Evolutionary conservation across 2,797 vertebrate species (phyloP).

Genomic region (Hippopotamyrus pictus): DNA sequence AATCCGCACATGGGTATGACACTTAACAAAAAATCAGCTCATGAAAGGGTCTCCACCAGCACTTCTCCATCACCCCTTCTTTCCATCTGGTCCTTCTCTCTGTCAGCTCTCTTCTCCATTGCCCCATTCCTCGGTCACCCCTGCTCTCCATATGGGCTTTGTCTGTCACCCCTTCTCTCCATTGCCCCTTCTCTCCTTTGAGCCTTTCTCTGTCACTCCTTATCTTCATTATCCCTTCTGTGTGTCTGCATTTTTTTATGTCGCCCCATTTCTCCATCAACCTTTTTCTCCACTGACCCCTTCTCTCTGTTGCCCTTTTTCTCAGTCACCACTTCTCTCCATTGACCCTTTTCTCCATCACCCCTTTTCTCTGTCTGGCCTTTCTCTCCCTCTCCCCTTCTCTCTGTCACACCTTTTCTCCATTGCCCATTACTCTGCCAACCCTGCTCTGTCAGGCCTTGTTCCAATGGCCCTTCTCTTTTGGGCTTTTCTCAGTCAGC

Average conservation of each 20-base stretch:
- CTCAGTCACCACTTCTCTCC: too few species aligned
- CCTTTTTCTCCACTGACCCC: background rate
- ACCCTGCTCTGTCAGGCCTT: background rate
- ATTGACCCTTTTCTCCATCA: too few species aligned
- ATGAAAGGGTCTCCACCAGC: slow-evolving; percentile 5
- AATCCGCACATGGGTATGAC: background rate
- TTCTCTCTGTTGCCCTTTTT: background rate
- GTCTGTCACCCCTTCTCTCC: background rate
- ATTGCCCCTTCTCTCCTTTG: too few species aligned
- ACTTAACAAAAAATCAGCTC: slow-evolving; percentile 4
- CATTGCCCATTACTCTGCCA: background rate
- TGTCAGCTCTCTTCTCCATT: background rate
- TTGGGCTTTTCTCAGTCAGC: background rate
- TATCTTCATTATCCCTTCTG: background rate
- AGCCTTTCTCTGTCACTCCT: too few species aligned
- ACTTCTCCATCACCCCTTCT: background rate
- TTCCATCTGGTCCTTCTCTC: background rate
- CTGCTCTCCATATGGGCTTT: background rate
- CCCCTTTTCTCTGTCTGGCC: background rate
- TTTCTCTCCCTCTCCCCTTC: background rate
- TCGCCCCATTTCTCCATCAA: background rate
- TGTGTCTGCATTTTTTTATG: too few species aligned
- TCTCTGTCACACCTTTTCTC: background rate
- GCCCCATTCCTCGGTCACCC: background rate
- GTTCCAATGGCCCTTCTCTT: background rate